Evolutionary conservation across 2,888 invertebrate genomes (phyloP), one percentile per base, ranked within the genome.

Genomic region (Meganola albula): DNA sequence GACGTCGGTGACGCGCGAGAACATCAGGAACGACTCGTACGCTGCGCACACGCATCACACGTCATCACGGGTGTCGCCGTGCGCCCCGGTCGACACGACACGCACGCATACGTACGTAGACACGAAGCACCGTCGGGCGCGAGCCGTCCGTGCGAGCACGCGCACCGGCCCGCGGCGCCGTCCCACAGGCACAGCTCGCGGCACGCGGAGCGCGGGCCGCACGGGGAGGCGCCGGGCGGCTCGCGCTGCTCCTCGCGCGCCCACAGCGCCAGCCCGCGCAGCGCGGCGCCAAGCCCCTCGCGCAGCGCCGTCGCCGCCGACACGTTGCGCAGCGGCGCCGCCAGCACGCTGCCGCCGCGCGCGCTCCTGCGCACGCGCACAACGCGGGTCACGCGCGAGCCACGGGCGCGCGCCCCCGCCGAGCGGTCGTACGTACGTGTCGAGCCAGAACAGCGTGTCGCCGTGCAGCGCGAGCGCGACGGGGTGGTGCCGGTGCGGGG

Each of bases 121-220:
- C 96, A 96, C 31, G 84, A 78, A 46, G 87, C 87, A 0, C 88
- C 88, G 77, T 95, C 90, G 2, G 76, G 49, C 4, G 89, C 88
- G 2, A 94, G 87, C 48, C 89, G 89, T 2, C 95, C 95, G 79
- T 95, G 94, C 21, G 95, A 92, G 64, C 97, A 97, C 20, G 90
- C 92, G 75, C 95, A 96, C 37, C 90, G 88, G 16, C 90, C 87
- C 47, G 76, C 80, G 4, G 83, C 87, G 8, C 93, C 93, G 63
- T 90, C 90, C 65, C 79, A 91, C 34, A 96, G 87, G 63, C 96
- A 96, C 40, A 97, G 31, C 68, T 24, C 24, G 34, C 31, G 36
- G 54, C 90, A 90, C 18, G 89, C 23, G 5, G 1, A 18, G 16
- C 26, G 20, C 4, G 8, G 5, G 10, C 10, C 10, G 16, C 6